Percentiles rank a stretch among this genome's conserved stretches.
phyloP scores from a whole-genome alignment of 92 coral and sea anemone species.

The Palythoa heliodiscus region DNA sequence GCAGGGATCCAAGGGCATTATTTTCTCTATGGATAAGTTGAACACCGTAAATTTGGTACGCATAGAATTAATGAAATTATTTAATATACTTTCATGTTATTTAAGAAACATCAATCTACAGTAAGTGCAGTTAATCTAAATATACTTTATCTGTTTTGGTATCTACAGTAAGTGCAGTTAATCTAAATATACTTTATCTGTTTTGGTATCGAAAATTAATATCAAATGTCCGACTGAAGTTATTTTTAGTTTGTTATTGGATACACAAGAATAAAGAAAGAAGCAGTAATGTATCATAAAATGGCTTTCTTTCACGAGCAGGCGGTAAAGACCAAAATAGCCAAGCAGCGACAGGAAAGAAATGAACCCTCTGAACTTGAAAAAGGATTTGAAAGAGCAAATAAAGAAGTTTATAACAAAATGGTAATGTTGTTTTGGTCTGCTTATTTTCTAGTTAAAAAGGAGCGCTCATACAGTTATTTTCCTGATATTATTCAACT shows the following conservation, averaged over 20 bases:
- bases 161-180: neutral
- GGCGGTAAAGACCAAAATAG: no score
- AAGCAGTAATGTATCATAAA: neutral
- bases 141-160: neutral
- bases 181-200: neutral
- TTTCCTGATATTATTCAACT: neutral
- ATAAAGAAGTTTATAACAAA: neutral
- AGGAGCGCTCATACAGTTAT: neutral
- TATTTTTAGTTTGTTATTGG: neutral
- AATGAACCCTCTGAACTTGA: neutral
- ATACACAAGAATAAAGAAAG: neutral
- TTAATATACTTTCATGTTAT: no score
- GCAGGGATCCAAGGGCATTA: no score
- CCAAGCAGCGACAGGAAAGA: conserved; percentile 1
- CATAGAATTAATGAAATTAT: no score
- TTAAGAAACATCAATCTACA: no score
- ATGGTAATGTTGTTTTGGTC: conserved; percentile 1
- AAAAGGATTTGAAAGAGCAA: neutral
- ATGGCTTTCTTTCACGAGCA: neutral
- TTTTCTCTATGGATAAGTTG: no score
- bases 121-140: neutral
- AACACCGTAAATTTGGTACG: no score
- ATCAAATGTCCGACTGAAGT: neutral
- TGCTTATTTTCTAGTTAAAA: neutral
- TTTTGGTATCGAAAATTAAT: neutral